A percentile compares a stretch with the other conserved stretches of the same genome.
These are phyloP conservation scores for Tetragonula carbonaria DNA, from an alignment of 2,888 invertebrate genomes.

Conservation along the genomic window DNA sequence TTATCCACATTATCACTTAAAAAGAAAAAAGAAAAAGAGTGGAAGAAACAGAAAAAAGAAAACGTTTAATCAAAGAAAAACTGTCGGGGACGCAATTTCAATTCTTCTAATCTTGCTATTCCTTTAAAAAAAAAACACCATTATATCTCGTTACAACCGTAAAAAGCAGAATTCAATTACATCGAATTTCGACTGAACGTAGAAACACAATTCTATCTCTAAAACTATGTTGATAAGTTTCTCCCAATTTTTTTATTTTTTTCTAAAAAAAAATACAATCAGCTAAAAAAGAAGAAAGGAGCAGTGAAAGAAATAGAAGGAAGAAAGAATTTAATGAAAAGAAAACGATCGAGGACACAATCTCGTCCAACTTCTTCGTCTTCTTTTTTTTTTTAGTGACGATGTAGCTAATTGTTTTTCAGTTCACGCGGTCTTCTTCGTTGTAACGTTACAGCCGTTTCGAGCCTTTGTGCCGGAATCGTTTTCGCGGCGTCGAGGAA, in stretches of 20 bases:
- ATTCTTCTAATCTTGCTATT: neutral
- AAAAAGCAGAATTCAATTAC: neutral
- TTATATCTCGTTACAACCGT: neutral
- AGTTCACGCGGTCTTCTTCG: neutral
- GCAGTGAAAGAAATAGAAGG: neutral
- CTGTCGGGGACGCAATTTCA: neutral
- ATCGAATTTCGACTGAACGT: neutral
- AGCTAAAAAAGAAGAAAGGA: neutral
- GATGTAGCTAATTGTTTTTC: neutral
- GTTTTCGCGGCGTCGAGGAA: constrained; percentile 36
- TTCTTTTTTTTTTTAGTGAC: too few species aligned
- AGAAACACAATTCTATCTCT: neutral
- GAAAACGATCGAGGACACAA: neutral
- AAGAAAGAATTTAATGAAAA: neutral
- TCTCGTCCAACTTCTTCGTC: neutral
- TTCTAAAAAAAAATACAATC: neutral
- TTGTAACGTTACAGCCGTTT: neutral
- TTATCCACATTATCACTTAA: too few species aligned
- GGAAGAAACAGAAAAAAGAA: too few species aligned
- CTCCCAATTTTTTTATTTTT: neutral
- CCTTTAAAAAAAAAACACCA: rapidly evolving
- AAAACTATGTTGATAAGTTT: neutral
- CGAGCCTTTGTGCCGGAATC: constrained; percentile 1
- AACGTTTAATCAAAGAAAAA: neutral
- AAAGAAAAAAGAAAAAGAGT: neutral